Conservation (phyloP, 1,140 invertebrate species). For the Euschistus heros region DNA sequence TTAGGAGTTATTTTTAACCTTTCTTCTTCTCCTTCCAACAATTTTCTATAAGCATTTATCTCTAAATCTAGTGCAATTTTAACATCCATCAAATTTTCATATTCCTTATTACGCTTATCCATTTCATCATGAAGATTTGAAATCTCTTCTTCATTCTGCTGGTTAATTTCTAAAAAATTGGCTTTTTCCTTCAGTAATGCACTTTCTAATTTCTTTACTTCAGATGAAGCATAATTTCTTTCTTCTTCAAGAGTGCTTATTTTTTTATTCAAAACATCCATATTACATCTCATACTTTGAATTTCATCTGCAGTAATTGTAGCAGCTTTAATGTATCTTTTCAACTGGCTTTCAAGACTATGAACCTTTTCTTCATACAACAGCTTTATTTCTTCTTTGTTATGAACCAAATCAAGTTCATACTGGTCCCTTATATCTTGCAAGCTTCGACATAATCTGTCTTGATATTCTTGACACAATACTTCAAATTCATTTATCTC, state of each 20-base stretch:
- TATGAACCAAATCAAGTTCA: conserved; percentile 75
- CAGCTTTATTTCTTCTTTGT: conserved; percentile 77
- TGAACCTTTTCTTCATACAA: conserved; percentile 65
- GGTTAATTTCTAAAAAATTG: conserved; percentile 58
- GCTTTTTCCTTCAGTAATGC: conserved; percentile 60
- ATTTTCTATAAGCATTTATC: conserved; percentile 89
- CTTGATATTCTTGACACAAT: conserved; percentile 84
- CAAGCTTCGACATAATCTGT: conserved; percentile 81
- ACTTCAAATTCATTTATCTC: conserved; percentile 72
- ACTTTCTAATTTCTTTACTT: conserved; percentile 68
- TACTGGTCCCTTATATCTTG: conserved; percentile 86
- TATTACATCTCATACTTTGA: conserved; percentile 53
- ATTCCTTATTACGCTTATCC: conserved; percentile 79
- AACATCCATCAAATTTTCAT: conserved; percentile 93
- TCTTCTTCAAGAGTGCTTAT: conserved; percentile 63
- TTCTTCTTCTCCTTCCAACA: conserved; percentile 69
- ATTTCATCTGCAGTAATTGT: conserved; percentile 60
- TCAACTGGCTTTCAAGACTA: conserved; percentile 34
- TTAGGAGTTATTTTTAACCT: conserved; percentile 53
- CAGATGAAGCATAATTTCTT: conserved; percentile 48
- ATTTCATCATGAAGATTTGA: conserved; percentile 69
- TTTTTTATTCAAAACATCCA: conserved; percentile 59
- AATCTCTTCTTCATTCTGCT: conserved; percentile 68
- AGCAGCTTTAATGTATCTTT: conserved; percentile 53
- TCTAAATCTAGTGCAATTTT: conserved; percentile 92